Conservation (phyloP, 1,140 invertebrate species). For the Oedothorax gibbosus region DNA sequence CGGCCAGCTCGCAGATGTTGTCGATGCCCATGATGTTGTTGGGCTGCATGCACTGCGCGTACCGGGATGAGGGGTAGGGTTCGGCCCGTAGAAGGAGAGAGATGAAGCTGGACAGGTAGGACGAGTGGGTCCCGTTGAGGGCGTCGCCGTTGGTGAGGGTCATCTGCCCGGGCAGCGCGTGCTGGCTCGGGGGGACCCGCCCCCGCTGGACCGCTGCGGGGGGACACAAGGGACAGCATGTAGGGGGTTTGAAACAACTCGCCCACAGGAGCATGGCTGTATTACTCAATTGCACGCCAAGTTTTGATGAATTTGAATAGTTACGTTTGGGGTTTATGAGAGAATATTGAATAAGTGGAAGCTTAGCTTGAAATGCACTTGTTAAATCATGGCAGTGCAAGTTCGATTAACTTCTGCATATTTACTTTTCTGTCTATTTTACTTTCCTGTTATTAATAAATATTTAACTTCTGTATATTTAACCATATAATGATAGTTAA, state of each 20-base stretch:
- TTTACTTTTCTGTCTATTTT: too few species aligned
- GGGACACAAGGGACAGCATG: slow-evolving; percentile 57
- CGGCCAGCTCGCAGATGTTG: slow-evolving; percentile 97
- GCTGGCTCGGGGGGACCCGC: slow-evolving; percentile 86
- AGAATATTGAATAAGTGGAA: too few species aligned
- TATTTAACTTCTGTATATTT: too few species aligned
- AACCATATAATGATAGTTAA: too few species aligned
- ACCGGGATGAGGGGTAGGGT: slow-evolving; percentile 93
- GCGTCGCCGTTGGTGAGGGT: slow-evolving; percentile 66
- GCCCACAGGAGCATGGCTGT: background rate
- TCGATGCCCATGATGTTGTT: slow-evolving; percentile 94
- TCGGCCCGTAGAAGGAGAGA: slow-evolving; percentile 93
- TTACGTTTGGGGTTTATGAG: too few species aligned
- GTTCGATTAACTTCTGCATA: too few species aligned
- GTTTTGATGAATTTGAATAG: too few species aligned
- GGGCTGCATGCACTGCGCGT: slow-evolving; percentile 94
- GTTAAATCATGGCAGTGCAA: too few species aligned
- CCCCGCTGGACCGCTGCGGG: slow-evolving; percentile 94
- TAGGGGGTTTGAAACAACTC: slow-evolving; percentile 11
- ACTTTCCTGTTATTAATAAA: too few species aligned
- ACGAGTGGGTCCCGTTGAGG: slow-evolving; percentile 28
- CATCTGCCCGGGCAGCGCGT: slow-evolving; percentile 77
- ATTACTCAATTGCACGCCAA: background rate
- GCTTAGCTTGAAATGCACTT: too few species aligned
- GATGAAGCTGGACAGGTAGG: slow-evolving; percentile 95